These are phyloP conservation scores for Dysdera silvatica DNA, from an alignment of 1,140 invertebrate genomes.

Conservation along the genomic window DNA sequence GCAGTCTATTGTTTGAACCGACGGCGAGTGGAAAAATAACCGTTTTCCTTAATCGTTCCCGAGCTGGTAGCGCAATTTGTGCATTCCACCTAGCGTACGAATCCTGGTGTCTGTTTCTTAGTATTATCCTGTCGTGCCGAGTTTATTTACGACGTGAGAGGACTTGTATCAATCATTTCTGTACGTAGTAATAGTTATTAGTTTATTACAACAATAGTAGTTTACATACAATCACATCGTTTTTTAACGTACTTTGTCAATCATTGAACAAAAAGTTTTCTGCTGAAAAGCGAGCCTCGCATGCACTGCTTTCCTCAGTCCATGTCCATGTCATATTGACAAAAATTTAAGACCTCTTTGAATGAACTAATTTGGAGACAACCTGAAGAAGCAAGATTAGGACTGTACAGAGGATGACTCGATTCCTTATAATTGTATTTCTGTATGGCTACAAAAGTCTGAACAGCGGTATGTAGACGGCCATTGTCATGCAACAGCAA, in stretches of 20 bases:
- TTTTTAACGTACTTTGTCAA: constrained; percentile 2
- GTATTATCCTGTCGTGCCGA: too few species aligned
- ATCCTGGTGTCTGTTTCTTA: too few species aligned
- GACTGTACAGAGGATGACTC: constrained; percentile 22
- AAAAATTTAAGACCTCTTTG: not conserved
- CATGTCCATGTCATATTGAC: not conserved
- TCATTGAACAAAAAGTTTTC: not conserved
- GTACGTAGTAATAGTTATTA: too few species aligned
- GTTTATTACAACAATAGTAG: not conserved
- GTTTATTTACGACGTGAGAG: too few species aligned
- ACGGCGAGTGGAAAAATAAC: too few species aligned
- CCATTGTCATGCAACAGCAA: constrained; percentile 35
- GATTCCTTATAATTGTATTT: constrained; percentile 46
- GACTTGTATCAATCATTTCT: too few species aligned
- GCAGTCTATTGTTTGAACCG: constrained; percentile 46
- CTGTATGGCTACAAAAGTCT: constrained; percentile 33
- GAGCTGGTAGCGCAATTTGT: constrained; percentile 37
- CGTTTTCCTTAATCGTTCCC: too few species aligned
- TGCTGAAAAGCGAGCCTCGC: not conserved
- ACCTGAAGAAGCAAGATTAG: not conserved
- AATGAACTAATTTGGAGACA: not conserved
- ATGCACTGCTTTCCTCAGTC: not conserved
- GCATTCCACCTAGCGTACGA: constrained; percentile 39
- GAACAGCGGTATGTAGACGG: constrained; percentile 30
- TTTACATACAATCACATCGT: not conserved